A percentile compares a stretch with the other conserved stretches of the same genome.
phyloP scores from a whole-genome alignment of 2,888 invertebrate species.

The Strigamia crassipes region DNA sequence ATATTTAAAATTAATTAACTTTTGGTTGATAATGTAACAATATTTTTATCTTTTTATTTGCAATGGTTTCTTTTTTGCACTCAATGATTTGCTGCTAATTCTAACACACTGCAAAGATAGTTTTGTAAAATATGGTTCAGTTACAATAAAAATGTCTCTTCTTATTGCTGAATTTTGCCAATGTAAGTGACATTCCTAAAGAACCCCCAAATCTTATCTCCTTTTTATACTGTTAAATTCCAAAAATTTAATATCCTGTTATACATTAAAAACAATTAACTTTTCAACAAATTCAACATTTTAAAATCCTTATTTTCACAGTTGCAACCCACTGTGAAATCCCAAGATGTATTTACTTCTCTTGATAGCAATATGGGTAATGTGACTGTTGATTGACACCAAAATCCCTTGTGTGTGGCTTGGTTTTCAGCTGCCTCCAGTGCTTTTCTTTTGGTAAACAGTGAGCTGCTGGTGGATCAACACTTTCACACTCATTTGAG shows the following conservation, averaged over 20 bases:
- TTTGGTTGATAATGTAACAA: not conserved
- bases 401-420: not conserved
- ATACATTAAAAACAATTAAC: too few species aligned
- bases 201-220: too few species aligned
- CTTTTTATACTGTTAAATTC: too few species aligned
- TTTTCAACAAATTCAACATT: too few species aligned
- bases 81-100: not conserved
- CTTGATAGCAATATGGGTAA: not conserved
- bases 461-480: not conserved
- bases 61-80: not conserved
- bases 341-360: not conserved
- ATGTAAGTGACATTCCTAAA: too few species aligned
- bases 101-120: too few species aligned
- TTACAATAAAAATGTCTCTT: too few species aligned
- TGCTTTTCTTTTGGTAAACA: not conserved
- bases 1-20: not conserved
- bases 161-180: too few species aligned
- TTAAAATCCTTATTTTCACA: too few species aligned
- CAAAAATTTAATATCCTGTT: too few species aligned
- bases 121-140: too few species aligned
- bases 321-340: not conserved
- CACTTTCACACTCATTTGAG: not conserved
- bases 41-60: not conserved
- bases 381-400: constrained; percentile 8
- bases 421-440: not conserved